These are phyloP conservation scores for Aphodius sticticus DNA, from an alignment of 2,888 invertebrate species.

Conservation along the genomic window DNA sequence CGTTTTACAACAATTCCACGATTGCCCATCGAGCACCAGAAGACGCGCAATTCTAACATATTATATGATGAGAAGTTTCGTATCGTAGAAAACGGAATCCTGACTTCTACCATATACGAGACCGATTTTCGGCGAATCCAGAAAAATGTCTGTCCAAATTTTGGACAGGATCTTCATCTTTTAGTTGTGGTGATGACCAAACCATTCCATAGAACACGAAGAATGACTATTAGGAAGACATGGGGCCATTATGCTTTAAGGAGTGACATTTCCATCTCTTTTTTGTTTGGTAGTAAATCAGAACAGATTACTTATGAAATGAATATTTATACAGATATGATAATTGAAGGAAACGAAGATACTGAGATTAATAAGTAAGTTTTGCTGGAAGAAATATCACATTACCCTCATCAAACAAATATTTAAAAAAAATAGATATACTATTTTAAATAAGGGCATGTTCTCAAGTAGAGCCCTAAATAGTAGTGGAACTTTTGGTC, in stretches of 20 bases:
- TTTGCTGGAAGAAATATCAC: background rate
- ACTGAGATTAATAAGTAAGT: conserved; percentile 19
- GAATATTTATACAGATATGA: conserved; percentile 21
- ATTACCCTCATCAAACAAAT: background rate
- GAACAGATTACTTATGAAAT: background rate
- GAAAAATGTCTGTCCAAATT: conserved; percentile 12
- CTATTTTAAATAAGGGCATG: no score
- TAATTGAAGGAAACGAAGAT: conserved; percentile 16
- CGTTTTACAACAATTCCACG: conserved; percentile 7
- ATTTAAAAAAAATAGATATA: background rate
- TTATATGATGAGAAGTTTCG: background rate
- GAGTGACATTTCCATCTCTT: conserved; percentile 8
- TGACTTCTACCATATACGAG: conserved; percentile 14
- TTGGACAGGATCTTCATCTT: conserved; percentile 13
- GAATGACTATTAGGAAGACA: conserved; percentile 19
- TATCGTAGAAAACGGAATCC: background rate
- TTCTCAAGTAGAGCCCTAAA: no score
- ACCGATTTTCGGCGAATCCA: conserved; percentile 10
- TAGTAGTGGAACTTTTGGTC: no score
- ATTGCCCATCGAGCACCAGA: background rate
- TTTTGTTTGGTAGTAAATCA: conserved; percentile 10
- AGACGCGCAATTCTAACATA: background rate
- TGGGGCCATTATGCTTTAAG: conserved; percentile 17
- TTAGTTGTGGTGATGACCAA: conserved; percentile 15
- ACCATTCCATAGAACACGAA: conserved; percentile 8